A percentile compares a stretch with the other conserved stretches of the same genome.
Conservation (phyloP, 2,888 invertebrate species). For the Zootermopsis nevadensis region DNA sequence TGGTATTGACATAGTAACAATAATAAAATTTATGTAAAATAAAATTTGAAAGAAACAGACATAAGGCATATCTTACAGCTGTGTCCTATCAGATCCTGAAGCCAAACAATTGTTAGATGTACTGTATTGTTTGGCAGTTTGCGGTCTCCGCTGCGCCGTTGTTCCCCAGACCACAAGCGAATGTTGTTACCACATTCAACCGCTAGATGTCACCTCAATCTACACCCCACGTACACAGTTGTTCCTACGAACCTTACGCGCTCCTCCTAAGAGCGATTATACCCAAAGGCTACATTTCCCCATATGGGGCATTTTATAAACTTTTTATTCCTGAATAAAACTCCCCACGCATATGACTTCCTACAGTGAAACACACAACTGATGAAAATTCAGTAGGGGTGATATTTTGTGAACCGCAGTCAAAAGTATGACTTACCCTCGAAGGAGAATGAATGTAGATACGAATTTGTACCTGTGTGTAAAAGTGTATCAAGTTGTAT, state of each 20-base stretch:
- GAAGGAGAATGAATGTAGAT: background rate
- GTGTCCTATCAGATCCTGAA: background rate
- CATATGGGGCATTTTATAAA: background rate
- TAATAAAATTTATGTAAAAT: no score
- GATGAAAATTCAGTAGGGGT: background rate
- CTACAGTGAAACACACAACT: background rate
- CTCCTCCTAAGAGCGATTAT: background rate
- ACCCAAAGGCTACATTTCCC: background rate
- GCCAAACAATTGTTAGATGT: constrained; percentile 39
- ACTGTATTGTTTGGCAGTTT: constrained; percentile 21
- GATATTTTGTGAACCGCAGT: no score
- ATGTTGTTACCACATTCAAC: constrained; percentile 41
- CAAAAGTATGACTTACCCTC: background rate
- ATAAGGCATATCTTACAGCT: no score
- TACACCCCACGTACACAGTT: constrained; percentile 17
- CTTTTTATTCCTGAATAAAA: background rate
- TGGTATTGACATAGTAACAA: no score
- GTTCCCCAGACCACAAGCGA: constrained; percentile 28
- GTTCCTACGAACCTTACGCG: background rate
- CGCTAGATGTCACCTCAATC: constrained; percentile 39
- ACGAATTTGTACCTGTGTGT: background rate
- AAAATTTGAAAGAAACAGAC: no score
- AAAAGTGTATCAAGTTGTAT: background rate
- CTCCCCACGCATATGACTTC: constrained; percentile 1
- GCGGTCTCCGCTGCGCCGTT: constrained; percentile 37